phyloP scores from a whole-genome alignment of 2,888 invertebrate species.

The Orthosia gracilis region DNA sequence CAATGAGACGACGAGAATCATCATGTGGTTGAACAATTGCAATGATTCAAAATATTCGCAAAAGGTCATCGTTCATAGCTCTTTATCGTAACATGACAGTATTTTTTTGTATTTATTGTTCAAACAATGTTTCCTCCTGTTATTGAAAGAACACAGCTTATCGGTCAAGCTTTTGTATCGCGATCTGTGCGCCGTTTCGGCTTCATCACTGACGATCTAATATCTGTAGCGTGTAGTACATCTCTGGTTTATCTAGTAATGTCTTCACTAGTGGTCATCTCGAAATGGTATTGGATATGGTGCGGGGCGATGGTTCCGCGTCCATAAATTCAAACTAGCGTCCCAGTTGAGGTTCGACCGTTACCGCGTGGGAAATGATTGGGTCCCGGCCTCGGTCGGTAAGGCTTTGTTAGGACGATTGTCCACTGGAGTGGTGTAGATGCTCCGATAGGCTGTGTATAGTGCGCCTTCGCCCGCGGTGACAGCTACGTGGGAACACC shows the following conservation, averaged over 20 bases:
- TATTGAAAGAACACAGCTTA: slow-evolving; percentile 88
- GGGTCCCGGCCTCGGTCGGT: slow-evolving; percentile 83
- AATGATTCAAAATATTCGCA: slow-evolving; percentile 71
- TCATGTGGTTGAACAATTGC: slow-evolving; percentile 56
- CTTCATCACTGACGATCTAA: slow-evolving; percentile 71
- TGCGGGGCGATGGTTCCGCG: slow-evolving; percentile 79
- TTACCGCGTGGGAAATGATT: slow-evolving; percentile 91
- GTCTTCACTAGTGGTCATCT: slow-evolving; percentile 73
- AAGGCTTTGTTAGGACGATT: slow-evolving; percentile 90
- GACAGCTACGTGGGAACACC: slow-evolving; percentile 89
- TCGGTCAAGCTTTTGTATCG: slow-evolving; percentile 90
- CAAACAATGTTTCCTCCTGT: slow-evolving; percentile 88
- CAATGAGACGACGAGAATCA: slow-evolving; percentile 66
- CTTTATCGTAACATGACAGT: slow-evolving; percentile 80
- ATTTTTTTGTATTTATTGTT: slow-evolving; percentile 81
- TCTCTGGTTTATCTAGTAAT: slow-evolving; percentile 76
- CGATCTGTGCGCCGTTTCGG: slow-evolving; percentile 83
- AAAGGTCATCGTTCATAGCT: slow-evolving; percentile 73
- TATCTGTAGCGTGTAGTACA: slow-evolving; percentile 79
- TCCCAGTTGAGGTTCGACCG: slow-evolving; percentile 86
- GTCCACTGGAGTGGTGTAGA: slow-evolving; percentile 90
- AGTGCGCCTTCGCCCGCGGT: slow-evolving; percentile 79
- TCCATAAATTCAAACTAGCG: slow-evolving; percentile 87
- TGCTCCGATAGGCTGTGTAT: slow-evolving; percentile 86
- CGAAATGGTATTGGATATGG: slow-evolving; percentile 80